Evolutionary conservation across 2,797 vertebrate genomes (phyloP).

Genomic region (Pachyuromys duprasi): DNA sequence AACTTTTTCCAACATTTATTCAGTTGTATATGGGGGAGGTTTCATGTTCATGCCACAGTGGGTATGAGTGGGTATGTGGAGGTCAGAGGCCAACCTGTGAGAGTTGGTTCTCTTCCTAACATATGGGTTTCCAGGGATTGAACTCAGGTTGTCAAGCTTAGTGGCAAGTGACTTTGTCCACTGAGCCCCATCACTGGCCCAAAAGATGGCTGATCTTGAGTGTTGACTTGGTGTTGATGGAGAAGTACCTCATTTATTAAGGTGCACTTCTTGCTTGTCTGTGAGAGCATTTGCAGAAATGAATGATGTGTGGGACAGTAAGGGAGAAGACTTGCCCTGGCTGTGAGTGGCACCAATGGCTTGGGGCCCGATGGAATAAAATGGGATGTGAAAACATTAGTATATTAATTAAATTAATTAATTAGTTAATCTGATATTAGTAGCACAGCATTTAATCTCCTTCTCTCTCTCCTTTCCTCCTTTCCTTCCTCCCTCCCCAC

Average conservation of each 20-base stretch:
- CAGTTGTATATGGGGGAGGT: neutral
- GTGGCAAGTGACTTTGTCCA: neutral
- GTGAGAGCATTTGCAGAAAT: neutral
- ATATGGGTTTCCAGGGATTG: neutral
- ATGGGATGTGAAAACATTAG: neutral
- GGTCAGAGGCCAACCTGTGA: neutral
- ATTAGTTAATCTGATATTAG: too few relatives aligned
- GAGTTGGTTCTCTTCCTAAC: neutral
- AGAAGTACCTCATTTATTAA: neutral
- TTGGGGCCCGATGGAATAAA: neutral
- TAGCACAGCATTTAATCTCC: neutral
- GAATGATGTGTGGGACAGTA: neutral
- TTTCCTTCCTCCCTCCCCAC: too few relatives aligned
- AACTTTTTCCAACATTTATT: neutral
- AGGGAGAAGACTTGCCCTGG: neutral
- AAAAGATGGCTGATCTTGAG: neutral
- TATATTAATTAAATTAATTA: too few relatives aligned
- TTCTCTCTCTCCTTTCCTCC: too few relatives aligned
- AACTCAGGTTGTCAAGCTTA: neutral
- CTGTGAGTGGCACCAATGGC: neutral
- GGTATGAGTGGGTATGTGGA: neutral
- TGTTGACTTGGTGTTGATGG: neutral
- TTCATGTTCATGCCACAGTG: neutral
- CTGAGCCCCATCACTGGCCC: neutral
- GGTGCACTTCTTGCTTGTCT: neutral